Evolutionary conservation across 2,797 vertebrate species (phyloP), one percentile per base, ranked within the genome.

Genomic region (Alca torda): DNA sequence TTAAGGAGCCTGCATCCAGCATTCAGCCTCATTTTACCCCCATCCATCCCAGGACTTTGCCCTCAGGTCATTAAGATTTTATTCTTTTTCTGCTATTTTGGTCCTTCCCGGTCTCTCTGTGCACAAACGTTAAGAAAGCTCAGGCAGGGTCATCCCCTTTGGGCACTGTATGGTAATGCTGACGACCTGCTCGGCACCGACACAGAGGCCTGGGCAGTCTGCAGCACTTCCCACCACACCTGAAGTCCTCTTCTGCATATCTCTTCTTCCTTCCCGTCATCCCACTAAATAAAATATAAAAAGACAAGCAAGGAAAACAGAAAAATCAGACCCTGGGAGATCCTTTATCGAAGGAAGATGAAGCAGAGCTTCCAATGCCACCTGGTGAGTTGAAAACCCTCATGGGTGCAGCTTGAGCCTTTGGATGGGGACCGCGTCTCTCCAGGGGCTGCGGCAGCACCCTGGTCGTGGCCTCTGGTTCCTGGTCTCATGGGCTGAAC

Each of bases 251-350:
- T 75, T 25, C 78, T 81, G 84, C 80, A 81, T 28, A 20, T 14
- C 57, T 88, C 17, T 24, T 78, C 67, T 43, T 8, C 89, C 7
- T 31, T 54, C 5, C 54, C 28, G 23, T 10, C 35, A 1, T 3
- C 2, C 51, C 33, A 1, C 1, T 13, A 23, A 33, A 9, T 8
- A 33, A 82, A 90, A n/a, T 2, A 21, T 45, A 16, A 57, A n/a
- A 7, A 0, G 0, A 16, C 16, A 28, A 25, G 9, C 16, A 15
- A n/a, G 3, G 21, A 51, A 69, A 78, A 33, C 5, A 10, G 13
- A 30, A 10, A 18, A 18, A 3, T 1, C 16, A 63, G 25, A 4
- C 4, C 12, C 12, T 0, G 15, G 81, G 81, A 56, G n/a, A 6
- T 8, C 1, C 2, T 30, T 81, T 60, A 9, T 26, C 2, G 23